Base-by-base conservation (phyloP, 2,888 invertebrate genomes). In the Cylloceria caligata region DNA sequence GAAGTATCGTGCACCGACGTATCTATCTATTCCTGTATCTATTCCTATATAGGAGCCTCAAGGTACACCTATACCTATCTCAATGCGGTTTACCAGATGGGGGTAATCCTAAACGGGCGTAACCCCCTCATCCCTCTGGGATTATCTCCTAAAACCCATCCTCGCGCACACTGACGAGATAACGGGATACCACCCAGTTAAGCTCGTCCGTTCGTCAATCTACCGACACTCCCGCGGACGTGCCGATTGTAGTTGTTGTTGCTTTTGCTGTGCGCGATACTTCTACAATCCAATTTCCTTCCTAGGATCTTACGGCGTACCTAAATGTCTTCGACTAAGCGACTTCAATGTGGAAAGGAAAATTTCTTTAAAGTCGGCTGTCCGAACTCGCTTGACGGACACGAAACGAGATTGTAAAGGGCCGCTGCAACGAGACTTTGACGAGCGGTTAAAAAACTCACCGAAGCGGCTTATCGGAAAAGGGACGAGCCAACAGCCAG, bases 111-210 rank as follows among this genome's bases (percentile, higher is more conserved):
- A 67, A 73, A 73, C 69, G 68, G 67, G 68, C 84, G 83, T 84
- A 84, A 84, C 80, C 84, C 72, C 87, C 85, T 87, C 86, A 86
- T 88, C 86, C 86, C 86, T 77, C 73, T 84, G 80, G 85, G 89
- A 90, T 90, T 89, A 89, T 87, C 82, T 86, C 84, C 87, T 85
- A 88, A 89, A 88, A 89, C 86, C 89, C 87, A 86, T 87, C 83
- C 86, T 65, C 72, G 57, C 60, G 72, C 65, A 72, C 67, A 47
- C 11, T 60, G 42, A 62, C 45, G 76, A 88, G 90, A 90, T 90
- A 90, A 89, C 87, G 85, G 86, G 69, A 86, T 27, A 47, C 49
- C 55, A 62, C 42, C 68, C 84, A 87, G 86, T 88, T 89, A 89
- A 89, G 88, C 88, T 86, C 83, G 84, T 87, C 88, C 87, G 88